A percentile compares a stretch with the other conserved stretches of the same genome.
These are phyloP conservation scores for Ginglymostoma cirratum DNA, from an alignment of 2,113 vertebrate genomes.

Conservation along the genomic window DNA sequence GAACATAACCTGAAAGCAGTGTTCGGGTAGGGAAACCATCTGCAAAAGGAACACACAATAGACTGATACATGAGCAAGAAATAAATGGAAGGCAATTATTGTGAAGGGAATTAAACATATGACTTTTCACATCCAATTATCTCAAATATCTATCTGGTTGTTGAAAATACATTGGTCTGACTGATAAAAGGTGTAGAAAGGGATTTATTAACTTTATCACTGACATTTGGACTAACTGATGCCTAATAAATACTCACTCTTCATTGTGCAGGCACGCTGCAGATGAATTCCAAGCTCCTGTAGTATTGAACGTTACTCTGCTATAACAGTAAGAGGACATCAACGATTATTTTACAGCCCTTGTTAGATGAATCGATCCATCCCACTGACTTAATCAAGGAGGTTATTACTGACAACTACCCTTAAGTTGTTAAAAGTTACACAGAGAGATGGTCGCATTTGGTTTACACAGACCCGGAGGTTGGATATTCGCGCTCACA, in stretches of 20 bases:
- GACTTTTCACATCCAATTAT: conserved; percentile 22
- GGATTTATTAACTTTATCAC: not conserved
- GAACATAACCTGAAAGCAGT: not conserved
- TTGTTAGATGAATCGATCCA: conserved; percentile 4
- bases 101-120: not conserved
- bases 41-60: not conserved
- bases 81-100: conserved; percentile 8
- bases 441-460: not conserved
- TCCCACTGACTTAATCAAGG: not conserved
- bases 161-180: conserved; percentile 24
- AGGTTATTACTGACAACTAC: not conserved
- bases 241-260: conserved; percentile 28
- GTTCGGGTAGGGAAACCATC: not conserved
- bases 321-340: not conserved
- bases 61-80: not conserved
- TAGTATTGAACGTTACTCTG: conserved; percentile 26
- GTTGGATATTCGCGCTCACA: not conserved
- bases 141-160: not conserved
- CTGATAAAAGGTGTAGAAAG: not conserved
- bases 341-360: not conserved
- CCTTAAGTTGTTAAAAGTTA: not conserved
- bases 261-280: not conserved
- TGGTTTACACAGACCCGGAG: not conserved
- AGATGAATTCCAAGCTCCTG: not conserved
- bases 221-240: conserved; percentile 25